Conservation (phyloP, 37 sponge, comb jelly and placozoan genomes). For the Spongilla lacustris region DNA sequence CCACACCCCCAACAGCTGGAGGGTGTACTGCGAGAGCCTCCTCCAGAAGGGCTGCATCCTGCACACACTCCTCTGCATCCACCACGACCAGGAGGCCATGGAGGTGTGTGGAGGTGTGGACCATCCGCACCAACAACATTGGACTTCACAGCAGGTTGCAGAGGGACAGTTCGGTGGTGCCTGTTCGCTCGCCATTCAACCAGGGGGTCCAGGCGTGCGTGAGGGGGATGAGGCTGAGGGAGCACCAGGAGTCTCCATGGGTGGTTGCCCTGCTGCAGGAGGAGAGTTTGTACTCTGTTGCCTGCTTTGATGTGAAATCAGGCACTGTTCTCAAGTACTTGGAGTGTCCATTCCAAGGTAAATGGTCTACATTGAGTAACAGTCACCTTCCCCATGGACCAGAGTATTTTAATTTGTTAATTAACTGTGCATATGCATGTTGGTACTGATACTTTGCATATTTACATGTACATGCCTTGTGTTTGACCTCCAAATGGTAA, state of each 20-base stretch:
- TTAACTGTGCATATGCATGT: no score
- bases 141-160: background rate
- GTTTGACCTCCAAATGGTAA: no score
- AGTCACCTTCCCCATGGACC: no score
- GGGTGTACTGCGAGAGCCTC: conserved; percentile 8
- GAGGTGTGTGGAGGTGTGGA: conserved; percentile 58
- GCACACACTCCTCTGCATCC: conserved; percentile 19
- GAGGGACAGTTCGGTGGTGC: background rate
- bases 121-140: background rate
- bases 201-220: background rate
- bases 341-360: background rate
- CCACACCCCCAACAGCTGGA: background rate
- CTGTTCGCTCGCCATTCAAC: background rate
- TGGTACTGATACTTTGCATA: no score
- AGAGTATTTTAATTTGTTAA: no score
- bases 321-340: background rate
- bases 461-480: no score
- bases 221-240: background rate
- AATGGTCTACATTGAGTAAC: background rate
- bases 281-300: background rate
- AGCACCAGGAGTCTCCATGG: background rate
- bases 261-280: background rate
- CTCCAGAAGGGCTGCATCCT: background rate
- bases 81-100: conserved; percentile 2
- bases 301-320: background rate